Evolutionary conservation across 2,888 invertebrate genomes (phyloP).

Genomic region (Idaea biselata): DNA sequence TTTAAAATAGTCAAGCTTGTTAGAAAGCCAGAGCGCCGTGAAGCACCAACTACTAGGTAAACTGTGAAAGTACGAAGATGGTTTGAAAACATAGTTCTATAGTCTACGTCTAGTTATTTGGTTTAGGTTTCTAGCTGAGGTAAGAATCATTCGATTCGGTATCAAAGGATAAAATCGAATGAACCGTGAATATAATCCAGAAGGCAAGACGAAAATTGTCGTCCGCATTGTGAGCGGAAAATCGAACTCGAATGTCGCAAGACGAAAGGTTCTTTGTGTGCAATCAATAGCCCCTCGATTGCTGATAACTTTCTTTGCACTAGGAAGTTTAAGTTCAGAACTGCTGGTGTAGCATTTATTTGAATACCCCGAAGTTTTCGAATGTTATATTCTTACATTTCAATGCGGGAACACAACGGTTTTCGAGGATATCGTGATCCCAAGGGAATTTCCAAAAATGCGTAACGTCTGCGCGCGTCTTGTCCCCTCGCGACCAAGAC

Average conservation of each 20-base stretch:
- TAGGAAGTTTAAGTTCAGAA: constrained; percentile 58
- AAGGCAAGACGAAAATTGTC: constrained; percentile 72
- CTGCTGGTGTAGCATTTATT: constrained; percentile 37
- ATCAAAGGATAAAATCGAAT: constrained; percentile 37
- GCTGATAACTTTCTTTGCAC: constrained; percentile 73
- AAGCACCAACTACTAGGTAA: too few species aligned
- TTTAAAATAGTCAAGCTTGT: too few species aligned
- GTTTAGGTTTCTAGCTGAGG: not conserved
- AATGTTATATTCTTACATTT: constrained; percentile 5
- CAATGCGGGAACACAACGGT: not conserved
- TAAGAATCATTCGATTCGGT: constrained; percentile 1
- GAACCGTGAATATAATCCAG: constrained; percentile 63
- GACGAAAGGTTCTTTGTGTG: constrained; percentile 63
- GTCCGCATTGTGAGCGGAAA: constrained; percentile 71
- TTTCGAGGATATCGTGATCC: too few species aligned
- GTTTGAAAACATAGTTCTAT: not conserved
- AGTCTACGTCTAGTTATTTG: not conserved
- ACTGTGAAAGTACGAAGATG: too few species aligned
- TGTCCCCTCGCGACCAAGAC: too few species aligned
- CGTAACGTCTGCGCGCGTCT: too few species aligned
- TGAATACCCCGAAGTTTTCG: constrained; percentile 9
- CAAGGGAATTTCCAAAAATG: too few species aligned
- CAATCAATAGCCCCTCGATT: constrained; percentile 76
- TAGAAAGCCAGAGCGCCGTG: too few species aligned
- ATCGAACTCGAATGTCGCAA: constrained; percentile 41